A percentile compares a stretch with the other conserved stretches of the same genome.
These are phyloP conservation scores for Falco naumanni DNA, from an alignment of 2,797 vertebrate genomes.

Conservation along the genomic window DNA sequence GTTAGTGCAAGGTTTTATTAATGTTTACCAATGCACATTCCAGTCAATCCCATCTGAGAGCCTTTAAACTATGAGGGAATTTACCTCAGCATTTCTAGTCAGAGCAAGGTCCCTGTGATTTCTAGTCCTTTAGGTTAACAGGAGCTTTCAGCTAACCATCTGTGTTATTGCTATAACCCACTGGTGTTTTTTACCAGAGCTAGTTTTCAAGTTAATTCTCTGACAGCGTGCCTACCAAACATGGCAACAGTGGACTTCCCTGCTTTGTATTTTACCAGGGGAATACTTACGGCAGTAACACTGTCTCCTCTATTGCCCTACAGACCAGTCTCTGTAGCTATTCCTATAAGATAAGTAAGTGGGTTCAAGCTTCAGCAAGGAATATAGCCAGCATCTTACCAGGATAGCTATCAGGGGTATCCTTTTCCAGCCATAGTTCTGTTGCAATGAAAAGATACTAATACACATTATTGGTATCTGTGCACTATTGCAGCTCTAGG, in stretches of 20 bases:
- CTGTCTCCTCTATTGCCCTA: not conserved
- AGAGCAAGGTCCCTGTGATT: not conserved
- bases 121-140: not conserved
- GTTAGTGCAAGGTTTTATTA: not conserved
- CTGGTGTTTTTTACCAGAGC: not conserved
- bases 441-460: not conserved
- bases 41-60: not conserved
- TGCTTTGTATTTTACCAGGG: not conserved
- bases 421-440: not conserved
- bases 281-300: not conserved
- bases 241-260: not conserved
- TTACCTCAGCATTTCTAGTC: not conserved
- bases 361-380: not conserved
- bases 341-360: not conserved
- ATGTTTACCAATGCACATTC: not conserved
- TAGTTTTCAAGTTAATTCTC: conserved; percentile 6
- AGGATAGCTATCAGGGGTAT: not conserved
- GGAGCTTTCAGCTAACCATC: not conserved
- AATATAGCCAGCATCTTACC: not conserved
- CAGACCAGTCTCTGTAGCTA: not conserved
- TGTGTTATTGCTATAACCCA: not conserved
- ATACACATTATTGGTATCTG: not conserved
- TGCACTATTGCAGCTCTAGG: not conserved
- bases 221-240: not conserved
- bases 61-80: not conserved